Evolutionary conservation across 2,888 invertebrate genomes (phyloP), one percentile per base, ranked within the genome.

Genomic region (Drosophila ezoana): DNA sequence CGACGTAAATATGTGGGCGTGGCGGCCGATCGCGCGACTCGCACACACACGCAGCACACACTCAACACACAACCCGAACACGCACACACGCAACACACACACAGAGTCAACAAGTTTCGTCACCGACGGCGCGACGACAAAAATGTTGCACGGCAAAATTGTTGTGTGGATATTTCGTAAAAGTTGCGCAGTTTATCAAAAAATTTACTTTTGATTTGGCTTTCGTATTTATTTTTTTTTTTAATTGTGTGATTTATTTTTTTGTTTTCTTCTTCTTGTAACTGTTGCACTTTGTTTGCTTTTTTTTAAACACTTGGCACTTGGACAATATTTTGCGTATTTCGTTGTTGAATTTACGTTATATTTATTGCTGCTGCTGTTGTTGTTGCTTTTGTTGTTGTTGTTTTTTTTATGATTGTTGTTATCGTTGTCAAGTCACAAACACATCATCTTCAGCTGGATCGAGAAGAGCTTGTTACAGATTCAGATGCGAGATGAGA

Each of bases 1-100:
- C 76, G 74, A 79, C 82, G 78, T 58, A 62, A 78, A 75, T 77
- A 76, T 51, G 72, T 66, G 72, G 72, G 72, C 72, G 72, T 61
- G 66, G 65, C 73, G 58, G 65, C 60, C 59, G 67, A 63, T 70
- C 53, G 67, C 57, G 53, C 56, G 44, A 47, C 54, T 45, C 57
- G 57, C 53, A 54, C 66, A 54, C 66, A 54, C 53, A 38, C 54
- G 54, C 52, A 69, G 33, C 52, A 23, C 57, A 62, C 62, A 62
- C 53, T 18, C 37, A 47, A 60, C 51, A 20, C 57, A 35, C 63
- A 51, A 28, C 28, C 28, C 28, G 44, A 28, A 53, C 8, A 18
- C 35, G 53, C 56, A 33, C 56, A 40, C 54, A 45, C 58, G 33
- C 28, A 58, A 28, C 66, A 59, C 51, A 18, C 32, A 35, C 28